Base-by-base conservation (phyloP, 1,140 invertebrate species). In the Drosophila bipectinata region DNA sequence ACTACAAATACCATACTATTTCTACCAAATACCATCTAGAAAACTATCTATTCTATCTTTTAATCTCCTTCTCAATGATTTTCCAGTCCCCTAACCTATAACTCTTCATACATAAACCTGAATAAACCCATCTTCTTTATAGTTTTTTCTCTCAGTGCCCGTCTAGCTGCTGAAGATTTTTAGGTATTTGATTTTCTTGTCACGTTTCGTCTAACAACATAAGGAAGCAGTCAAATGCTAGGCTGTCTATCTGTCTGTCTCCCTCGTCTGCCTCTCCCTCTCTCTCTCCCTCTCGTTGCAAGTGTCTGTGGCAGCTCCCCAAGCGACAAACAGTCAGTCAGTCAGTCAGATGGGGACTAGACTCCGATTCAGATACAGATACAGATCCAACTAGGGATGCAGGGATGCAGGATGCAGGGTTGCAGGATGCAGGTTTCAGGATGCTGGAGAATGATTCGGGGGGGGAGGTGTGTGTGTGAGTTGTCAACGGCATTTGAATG, bases 131-230 rank as follows among this genome's bases (percentile, higher is more conserved):
- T 12, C 3, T 12, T 12, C 10, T 37, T 1, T 12, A 0, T 4
- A 7, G 41, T 2, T 1, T 26, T 21, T 67, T 75, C 34, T 66
- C 9, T 4, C 1, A 56, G 14, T 57, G 59, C 21, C 55, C 55
- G n/a, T 24, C 30, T 37, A 34, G 56, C 34, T 54, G 44, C 52
- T 75, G 74, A 68, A 48, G 72, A 79, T 77, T 73, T 79, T 81
- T 88, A 79, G 83, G 82, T 82, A 80, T 87, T 87, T 87, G 83
- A 87, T 88, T 87, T 87, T 88, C 83, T 83, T 87, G 83, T 87
- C 83, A 87, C 83, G 83, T 87, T 88, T 67, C 76, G 76, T 79
- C 83, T 87, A 87, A 87, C 83, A 87, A 87, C 83, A 87, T 87
- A 87, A 88, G 83, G 83, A 87, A 87, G 83, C 83, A 87, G 83